phyloP scores from a whole-genome alignment of 2,888 invertebrate species.

The Parnassius apollo region DNA sequence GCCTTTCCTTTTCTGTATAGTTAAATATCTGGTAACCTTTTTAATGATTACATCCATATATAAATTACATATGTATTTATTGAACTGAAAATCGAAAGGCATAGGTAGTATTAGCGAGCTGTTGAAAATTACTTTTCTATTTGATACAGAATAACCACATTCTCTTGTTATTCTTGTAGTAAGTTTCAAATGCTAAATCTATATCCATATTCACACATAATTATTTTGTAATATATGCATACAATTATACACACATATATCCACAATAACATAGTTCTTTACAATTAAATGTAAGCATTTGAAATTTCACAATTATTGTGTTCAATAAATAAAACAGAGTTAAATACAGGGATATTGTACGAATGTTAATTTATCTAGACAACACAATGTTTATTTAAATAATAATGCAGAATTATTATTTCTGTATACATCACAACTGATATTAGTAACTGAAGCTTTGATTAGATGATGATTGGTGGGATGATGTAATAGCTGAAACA shows the following conservation, averaged over 20 bases:
- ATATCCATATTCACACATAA: slow-evolving; percentile 30
- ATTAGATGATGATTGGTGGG: slow-evolving; percentile 69
- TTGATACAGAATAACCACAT: slow-evolving; percentile 67
- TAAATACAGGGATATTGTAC: slow-evolving; percentile 79
- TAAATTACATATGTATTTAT: slow-evolving; percentile 5
- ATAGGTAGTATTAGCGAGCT: slow-evolving; percentile 56
- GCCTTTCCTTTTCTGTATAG: slow-evolving; percentile 43
- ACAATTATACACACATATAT: slow-evolving; percentile 30
- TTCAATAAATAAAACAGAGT: slow-evolving; percentile 78
- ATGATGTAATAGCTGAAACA: slow-evolving; percentile 55
- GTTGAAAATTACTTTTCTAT: slow-evolving; percentile 66
- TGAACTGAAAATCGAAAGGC: slow-evolving; percentile 45
- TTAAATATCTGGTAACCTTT: slow-evolving; percentile 10
- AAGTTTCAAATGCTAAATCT: slow-evolving; percentile 53
- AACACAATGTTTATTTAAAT: slow-evolving; percentile 49
- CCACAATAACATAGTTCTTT: slow-evolving; percentile 23
- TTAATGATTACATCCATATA: neutral
- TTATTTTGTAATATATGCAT: slow-evolving; percentile 31
- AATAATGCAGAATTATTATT: slow-evolving; percentile 37
- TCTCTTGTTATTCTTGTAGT: slow-evolving; percentile 49
- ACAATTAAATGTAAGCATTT: slow-evolving; percentile 44
- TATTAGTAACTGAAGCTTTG: slow-evolving; percentile 69
- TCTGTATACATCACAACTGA: slow-evolving; percentile 49
- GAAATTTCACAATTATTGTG: slow-evolving; percentile 64
- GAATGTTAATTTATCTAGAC: slow-evolving; percentile 59